These are phyloP conservation scores for Chionodraco myersi DNA, from an alignment of 2,113 vertebrate species.

Conservation along the genomic window DNA sequence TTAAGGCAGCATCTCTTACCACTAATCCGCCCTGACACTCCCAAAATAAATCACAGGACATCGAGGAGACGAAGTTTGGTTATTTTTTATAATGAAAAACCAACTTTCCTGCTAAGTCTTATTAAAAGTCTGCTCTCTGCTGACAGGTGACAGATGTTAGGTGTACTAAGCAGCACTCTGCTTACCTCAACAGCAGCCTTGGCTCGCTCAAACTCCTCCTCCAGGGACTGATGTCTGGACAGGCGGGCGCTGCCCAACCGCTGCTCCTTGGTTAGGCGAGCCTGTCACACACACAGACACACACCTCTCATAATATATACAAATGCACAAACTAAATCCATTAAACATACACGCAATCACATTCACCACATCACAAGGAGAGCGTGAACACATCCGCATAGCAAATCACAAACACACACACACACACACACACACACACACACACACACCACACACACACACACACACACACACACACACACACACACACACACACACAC, in stretches of 20 bases:
- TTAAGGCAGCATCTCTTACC: not conserved
- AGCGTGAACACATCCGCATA: not conserved
- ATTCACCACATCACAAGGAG: too few relatives aligned
- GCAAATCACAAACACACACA: slow-evolving; percentile 22
- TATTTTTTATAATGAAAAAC: slow-evolving; percentile 9
- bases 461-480: not conserved
- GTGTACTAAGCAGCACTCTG: slow-evolving; percentile 21
- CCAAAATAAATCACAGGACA: not conserved
- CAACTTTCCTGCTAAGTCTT: not conserved
- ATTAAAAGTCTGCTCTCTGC: slow-evolving; percentile 31
- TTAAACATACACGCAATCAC: too few relatives aligned
- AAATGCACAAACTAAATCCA: too few relatives aligned
- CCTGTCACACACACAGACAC: slow-evolving; percentile 80
- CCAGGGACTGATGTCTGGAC: slow-evolving; percentile 96
- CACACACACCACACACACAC: slow-evolving; percentile 36
- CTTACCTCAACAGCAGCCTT: slow-evolving; percentile 98
- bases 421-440: not conserved
- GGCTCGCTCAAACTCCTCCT: slow-evolving; percentile 98
- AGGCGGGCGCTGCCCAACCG: slow-evolving; percentile 91
- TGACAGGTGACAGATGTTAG: slow-evolving; percentile 51
- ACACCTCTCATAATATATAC: too few relatives aligned
- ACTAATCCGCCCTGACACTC: not conserved
- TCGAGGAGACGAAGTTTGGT: not conserved
- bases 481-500: not conserved
- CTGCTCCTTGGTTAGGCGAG: slow-evolving; percentile 90